A percentile compares a stretch with the other conserved stretches of the same genome.
Evolutionary conservation across 2,888 invertebrate species (phyloP).

Genomic region (Stenodera caucasica): DNA sequence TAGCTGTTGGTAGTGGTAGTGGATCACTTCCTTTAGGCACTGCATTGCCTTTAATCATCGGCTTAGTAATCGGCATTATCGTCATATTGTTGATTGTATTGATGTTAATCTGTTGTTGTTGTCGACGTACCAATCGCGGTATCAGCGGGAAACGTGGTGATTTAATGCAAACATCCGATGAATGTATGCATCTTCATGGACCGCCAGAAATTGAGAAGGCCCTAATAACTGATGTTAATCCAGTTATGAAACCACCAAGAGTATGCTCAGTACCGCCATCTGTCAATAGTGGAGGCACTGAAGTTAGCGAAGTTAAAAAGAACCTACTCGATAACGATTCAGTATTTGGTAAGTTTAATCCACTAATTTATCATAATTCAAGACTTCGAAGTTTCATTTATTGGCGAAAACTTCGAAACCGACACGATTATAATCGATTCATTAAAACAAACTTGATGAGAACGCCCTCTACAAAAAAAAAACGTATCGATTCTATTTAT

Average conservation of each 20-base stretch:
- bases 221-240: conserved; percentile 80
- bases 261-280: conserved; percentile 75
- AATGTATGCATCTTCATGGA: conserved; percentile 70
- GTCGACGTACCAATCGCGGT: conserved; percentile 42
- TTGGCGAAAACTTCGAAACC: too few relatives aligned
- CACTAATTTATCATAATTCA: conserved; percentile 13
- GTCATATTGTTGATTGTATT: conserved; percentile 58
- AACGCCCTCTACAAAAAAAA: neutral
- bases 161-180: conserved; percentile 46
- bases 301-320: conserved; percentile 80
- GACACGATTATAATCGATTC: neutral
- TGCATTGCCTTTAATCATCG: conserved; percentile 57
- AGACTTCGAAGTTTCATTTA: conserved; percentile 14
- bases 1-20: conserved; percentile 29
- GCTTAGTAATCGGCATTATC: conserved; percentile 56
- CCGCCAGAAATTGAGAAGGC: conserved; percentile 85
- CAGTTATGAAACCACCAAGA: conserved; percentile 80
- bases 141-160: conserved; percentile 44
- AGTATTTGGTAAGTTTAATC: conserved; percentile 60
- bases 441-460: neutral
- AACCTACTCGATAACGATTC: conserved; percentile 80
- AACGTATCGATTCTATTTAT: neutral
- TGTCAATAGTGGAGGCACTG: conserved; percentile 72
- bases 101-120: conserved; percentile 51
- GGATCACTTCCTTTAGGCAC: conserved; percentile 38